Percentiles rank a stretch among this genome's conserved stretches.
Conservation (phyloP, 2,113 vertebrate species). For the Panthera uncia region DNA sequence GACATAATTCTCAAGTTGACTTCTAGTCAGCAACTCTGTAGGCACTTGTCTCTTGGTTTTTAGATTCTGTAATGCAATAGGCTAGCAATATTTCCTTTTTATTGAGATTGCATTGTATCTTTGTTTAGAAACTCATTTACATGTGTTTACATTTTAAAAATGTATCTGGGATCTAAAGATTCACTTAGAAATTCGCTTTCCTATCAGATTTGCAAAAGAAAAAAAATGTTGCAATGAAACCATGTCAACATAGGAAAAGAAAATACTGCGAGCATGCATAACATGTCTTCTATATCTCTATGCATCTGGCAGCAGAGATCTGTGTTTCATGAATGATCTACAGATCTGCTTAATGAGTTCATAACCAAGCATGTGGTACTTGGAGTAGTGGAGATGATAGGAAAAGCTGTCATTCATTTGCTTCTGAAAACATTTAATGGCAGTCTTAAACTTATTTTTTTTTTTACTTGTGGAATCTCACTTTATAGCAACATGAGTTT, state of each 20-base stretch:
- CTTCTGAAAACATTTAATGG: not conserved
- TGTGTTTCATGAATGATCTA: not conserved
- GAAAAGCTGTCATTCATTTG: not conserved
- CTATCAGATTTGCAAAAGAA: not conserved
- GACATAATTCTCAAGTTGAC: not conserved
- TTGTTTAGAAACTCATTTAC: not conserved
- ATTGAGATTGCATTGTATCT: not conserved
- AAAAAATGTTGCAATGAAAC: not conserved
- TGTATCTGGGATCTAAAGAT: not conserved
- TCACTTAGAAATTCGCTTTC: conserved; percentile 7
- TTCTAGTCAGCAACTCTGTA: not conserved
- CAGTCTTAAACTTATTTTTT: not conserved
- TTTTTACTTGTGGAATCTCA: not conserved
- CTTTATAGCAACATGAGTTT: conserved; percentile 26
- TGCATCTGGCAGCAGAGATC: not conserved
- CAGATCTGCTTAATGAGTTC: not conserved
- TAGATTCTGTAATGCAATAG: not conserved
- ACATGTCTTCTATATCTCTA: not conserved
- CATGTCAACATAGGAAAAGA: not conserved
- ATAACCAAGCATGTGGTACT: not conserved
- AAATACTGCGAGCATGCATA: not conserved
- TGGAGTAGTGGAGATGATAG: not conserved
- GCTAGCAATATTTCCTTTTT: not conserved
- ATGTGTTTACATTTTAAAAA: not conserved
- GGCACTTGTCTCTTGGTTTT: not conserved